Conservation (phyloP, 2,113 vertebrate genomes). For the Ailurus styani region DNA sequence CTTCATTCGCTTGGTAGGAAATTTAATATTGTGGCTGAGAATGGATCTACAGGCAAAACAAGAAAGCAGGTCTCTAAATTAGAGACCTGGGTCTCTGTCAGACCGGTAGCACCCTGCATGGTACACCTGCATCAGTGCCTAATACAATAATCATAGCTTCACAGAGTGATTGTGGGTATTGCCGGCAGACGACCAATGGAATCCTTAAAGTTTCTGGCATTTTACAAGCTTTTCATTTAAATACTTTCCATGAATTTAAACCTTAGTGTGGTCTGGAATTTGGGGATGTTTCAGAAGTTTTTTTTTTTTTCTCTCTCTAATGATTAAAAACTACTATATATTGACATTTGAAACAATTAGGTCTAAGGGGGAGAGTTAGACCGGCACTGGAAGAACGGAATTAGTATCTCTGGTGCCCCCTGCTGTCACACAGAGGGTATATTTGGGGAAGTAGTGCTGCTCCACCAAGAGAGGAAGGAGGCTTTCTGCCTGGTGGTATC, state of each 20-base stretch:
- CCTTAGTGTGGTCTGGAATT: background rate
- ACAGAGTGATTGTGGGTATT: background rate
- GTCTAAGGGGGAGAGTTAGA: background rate
- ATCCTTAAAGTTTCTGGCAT: background rate
- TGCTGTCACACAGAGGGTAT: background rate
- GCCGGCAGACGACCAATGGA: background rate
- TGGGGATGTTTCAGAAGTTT: background rate
- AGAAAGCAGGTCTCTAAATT: background rate
- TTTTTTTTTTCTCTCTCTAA: background rate
- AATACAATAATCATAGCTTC: background rate
- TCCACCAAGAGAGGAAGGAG: background rate
- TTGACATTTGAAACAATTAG: background rate
- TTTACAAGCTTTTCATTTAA: background rate
- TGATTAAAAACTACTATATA: background rate
- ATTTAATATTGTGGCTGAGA: background rate
- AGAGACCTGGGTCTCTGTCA: background rate
- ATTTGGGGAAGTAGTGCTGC: background rate
- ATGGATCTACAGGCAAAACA: background rate
- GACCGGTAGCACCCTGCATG: background rate
- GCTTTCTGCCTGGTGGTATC: background rate
- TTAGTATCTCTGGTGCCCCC: background rate
- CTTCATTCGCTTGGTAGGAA: background rate
- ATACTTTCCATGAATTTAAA: background rate
- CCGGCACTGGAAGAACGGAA: rapidly evolving
- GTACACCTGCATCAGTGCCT: background rate